phyloP scores from a whole-genome alignment of 1,140 invertebrate genomes.

The Aphaenogaster floridana region DNA sequence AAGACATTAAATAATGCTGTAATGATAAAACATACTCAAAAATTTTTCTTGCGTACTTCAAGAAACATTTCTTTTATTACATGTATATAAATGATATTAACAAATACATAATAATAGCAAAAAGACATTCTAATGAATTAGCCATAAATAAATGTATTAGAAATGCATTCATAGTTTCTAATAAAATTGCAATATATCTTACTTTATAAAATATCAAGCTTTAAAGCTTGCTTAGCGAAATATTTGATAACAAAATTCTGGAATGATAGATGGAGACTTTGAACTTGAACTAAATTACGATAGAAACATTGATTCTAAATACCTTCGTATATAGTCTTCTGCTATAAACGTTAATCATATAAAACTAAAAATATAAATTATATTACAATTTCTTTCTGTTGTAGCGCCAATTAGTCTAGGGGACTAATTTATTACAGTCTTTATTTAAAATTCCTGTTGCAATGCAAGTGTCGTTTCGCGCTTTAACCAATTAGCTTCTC shows the following conservation, averaged over 20 bases:
- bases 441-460: constrained; percentile 17
- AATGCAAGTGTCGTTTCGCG: constrained; percentile 16
- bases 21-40: neutral
- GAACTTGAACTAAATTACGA: neutral
- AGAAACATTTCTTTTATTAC: neutral
- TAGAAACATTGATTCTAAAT: neutral
- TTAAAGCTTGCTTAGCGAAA: neutral
- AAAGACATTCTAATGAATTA: neutral
- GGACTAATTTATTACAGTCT: neutral
- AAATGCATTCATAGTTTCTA: neutral
- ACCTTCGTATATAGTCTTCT: neutral
- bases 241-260: neutral
- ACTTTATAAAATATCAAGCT: constrained; percentile 5
- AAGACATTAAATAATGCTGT: neutral
- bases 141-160: neutral
- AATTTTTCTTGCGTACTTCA: neutral
- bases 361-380: constrained; percentile 20
- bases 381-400: neutral
- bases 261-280: neutral
- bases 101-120: neutral
- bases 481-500: constrained; percentile 49
- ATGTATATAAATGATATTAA: neutral
- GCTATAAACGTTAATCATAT: neutral
- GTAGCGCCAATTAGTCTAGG: neutral
- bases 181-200: constrained; percentile 8